A percentile compares a stretch with the other conserved stretches of the same genome.
Evolutionary conservation across 2,888 invertebrate species (phyloP).

Genomic region (Calephelis perditalis): DNA sequence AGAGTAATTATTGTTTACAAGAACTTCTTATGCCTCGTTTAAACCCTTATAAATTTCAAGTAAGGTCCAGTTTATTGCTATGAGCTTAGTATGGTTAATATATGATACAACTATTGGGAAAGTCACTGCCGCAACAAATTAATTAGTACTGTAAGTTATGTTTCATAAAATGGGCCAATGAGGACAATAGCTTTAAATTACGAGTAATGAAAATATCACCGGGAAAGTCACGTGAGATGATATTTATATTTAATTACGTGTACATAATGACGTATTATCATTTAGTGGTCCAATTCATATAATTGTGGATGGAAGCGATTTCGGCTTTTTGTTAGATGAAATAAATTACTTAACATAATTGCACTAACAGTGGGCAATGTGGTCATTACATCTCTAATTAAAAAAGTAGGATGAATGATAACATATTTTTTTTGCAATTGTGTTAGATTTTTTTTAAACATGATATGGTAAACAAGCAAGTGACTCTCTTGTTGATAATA

Average conservation of each 20-base stretch:
- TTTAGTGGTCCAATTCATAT: slow-evolving; percentile 9
- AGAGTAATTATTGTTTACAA: no score
- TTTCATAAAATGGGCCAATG: not conserved
- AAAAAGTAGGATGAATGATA: no score
- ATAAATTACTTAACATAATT: no score
- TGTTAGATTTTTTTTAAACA: no score
- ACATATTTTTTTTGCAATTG: no score
- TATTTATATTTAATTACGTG: slow-evolving; percentile 10
- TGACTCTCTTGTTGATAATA: no score
- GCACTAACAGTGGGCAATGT: no score
- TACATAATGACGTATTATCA: slow-evolving; percentile 9
- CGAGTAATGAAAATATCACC: no score
- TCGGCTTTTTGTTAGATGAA: not conserved
- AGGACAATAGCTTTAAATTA: not conserved
- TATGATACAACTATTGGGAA: slow-evolving; percentile 7
- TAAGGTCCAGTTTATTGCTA: slow-evolving; percentile 12
- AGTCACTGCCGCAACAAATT: not conserved
- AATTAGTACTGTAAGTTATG: not conserved
- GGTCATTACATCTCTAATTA: no score
- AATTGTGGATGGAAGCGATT: slow-evolving; percentile 2
- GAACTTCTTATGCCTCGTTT: no score
- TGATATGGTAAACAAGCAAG: no score
- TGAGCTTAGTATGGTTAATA: not conserved
- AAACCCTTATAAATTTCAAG: slow-evolving; percentile 19
- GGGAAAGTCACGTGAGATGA: no score